A percentile compares a stretch with the other conserved stretches of the same genome.
phyloP scores from a whole-genome alignment of 2,113 vertebrate genomes.

The Pedionomus torquatus region DNA sequence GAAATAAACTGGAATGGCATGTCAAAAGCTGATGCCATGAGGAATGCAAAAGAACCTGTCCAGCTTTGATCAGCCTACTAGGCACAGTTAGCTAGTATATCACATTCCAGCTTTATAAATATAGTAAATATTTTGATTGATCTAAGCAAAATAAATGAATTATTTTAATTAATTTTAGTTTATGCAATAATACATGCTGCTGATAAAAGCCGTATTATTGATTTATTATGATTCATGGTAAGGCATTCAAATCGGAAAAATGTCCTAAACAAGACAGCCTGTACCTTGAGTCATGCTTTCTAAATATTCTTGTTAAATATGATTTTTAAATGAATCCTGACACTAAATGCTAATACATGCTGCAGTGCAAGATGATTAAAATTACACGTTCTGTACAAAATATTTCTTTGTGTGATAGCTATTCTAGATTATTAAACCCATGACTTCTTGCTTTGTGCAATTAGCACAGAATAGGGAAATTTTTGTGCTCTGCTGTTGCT shows the following conservation, averaged over 20 bases:
- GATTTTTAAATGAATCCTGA: not conserved
- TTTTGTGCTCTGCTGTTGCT: not conserved
- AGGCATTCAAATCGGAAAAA: not conserved
- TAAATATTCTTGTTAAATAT: not conserved
- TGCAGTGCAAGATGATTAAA: not conserved
- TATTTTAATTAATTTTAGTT: not conserved
- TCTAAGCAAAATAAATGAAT: not conserved
- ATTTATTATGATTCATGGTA: not conserved
- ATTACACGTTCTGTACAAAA: not conserved
- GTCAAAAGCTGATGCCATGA: not conserved
- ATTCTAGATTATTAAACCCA: not conserved
- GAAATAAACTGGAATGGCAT: not conserved
- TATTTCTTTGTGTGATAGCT: not conserved
- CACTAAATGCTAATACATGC: not conserved
- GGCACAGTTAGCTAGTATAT: not conserved
- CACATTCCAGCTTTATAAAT: not conserved
- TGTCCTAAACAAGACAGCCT: not conserved
- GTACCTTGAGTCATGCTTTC: not conserved
- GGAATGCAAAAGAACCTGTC: not conserved
- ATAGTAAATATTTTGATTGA: not conserved
- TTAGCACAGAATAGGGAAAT: not conserved
- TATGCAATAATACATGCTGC: not conserved
- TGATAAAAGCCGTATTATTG: not conserved
- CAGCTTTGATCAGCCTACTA: not conserved
- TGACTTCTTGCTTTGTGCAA: not conserved